phyloP scores from a whole-genome alignment of 2,797 vertebrate genomes.

The Mionectes olivaceus region DNA sequence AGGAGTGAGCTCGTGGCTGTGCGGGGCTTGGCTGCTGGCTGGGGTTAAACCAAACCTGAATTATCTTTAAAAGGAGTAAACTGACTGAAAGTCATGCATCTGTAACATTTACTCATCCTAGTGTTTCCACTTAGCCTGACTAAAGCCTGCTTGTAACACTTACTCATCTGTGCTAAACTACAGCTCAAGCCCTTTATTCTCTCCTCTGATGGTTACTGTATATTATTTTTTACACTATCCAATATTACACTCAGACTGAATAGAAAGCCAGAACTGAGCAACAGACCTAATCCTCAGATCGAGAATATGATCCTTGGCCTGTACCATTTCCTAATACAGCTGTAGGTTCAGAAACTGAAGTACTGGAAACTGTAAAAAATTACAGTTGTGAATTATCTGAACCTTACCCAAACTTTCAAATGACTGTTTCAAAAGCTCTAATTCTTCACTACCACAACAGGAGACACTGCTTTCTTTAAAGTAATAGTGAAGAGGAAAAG shows the following conservation, averaged over 20 bases:
- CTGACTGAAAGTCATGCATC: neutral
- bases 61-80: neutral
- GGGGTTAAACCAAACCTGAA: neutral
- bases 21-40: neutral
- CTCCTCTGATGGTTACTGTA: neutral
- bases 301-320: neutral
- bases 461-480: neutral
- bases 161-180: neutral
- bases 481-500: neutral
- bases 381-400: neutral
- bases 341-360: neutral
- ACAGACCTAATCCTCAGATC: neutral
- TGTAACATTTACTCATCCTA: neutral
- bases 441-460: neutral
- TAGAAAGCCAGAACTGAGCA: neutral
- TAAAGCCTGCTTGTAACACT: neutral
- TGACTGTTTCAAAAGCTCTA: neutral
- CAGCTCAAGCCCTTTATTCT: neutral
- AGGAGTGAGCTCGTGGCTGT: neutral
- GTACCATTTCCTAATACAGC: neutral
- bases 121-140: neutral
- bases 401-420: neutral
- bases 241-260: neutral
- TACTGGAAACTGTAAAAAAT: neutral
- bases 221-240: neutral